A percentile compares a stretch with the other conserved stretches of the same genome.
Evolutionary conservation across 2,888 invertebrate genomes (phyloP).

Genomic region (Polymixis lichenea): DNA sequence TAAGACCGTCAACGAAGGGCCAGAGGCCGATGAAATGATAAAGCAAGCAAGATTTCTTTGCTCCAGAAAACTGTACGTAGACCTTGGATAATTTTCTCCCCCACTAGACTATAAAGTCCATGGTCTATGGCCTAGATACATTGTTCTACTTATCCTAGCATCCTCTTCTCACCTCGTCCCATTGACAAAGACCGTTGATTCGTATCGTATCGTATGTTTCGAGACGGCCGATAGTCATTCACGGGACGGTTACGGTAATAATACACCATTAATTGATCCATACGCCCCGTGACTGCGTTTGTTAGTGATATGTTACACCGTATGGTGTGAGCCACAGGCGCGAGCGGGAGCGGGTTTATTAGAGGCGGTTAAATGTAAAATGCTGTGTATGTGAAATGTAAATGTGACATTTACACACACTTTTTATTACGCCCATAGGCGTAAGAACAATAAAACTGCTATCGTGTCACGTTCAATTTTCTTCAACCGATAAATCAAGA

Average conservation of each 20-base stretch:
- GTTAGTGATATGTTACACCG: slow-evolving; percentile 76
- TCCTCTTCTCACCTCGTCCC: slow-evolving; percentile 3
- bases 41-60: not conserved
- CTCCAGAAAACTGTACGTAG: not conserved
- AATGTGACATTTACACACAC: no score
- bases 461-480: no score
- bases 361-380: not conserved
- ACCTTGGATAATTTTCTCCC: not conserved
- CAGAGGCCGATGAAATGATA: not conserved
- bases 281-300: slow-evolving; percentile 58
- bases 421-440: no score
- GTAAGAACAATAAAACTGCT: no score
- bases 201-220: slow-evolving; percentile 39
- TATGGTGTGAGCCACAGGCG: slow-evolving; percentile 51
- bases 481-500: no score
- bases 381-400: no score
- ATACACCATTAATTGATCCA: slow-evolving; percentile 76
- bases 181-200: slow-evolving; percentile 41
- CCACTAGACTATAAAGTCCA: not conserved
- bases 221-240: slow-evolving; percentile 55
- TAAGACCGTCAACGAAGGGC: no score
- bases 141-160: not conserved
- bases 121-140: not conserved
- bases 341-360: slow-evolving; percentile 19
- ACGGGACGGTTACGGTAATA: slow-evolving; percentile 68